Conservation (phyloP, 2,888 invertebrate genomes). For the Ganaspis brasiliensis region DNA sequence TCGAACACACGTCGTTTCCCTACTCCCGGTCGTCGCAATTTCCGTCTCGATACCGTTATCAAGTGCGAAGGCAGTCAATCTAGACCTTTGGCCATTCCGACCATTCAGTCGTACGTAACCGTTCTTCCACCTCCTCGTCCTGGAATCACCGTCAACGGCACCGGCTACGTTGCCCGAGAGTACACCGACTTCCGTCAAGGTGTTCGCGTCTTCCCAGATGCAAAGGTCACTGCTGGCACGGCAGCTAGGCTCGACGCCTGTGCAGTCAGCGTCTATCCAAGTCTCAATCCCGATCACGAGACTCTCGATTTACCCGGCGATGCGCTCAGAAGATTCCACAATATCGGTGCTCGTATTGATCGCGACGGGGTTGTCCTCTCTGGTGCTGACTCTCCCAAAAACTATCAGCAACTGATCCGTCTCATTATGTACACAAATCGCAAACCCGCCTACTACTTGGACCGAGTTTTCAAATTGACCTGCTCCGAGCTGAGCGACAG, state of each 20-base stretch:
- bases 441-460: conserved; percentile 97
- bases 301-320: conserved; percentile 90
- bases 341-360: conserved; percentile 91
- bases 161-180: conserved; percentile 90
- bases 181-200: conserved; percentile 93
- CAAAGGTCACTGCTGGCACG: conserved; percentile 86
- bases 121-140: conserved; percentile 93
- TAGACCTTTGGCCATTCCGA: conserved; percentile 87
- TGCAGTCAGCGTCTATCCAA: conserved; percentile 96
- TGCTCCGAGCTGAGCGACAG: conserved; percentile 95
- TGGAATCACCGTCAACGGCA: conserved; percentile 91
- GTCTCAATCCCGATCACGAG: conserved; percentile 97
- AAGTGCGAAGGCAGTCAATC: conserved; percentile 88
- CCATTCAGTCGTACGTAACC: conserved; percentile 92
- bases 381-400: conserved; percentile 89
- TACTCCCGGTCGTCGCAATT: conserved; percentile 95
- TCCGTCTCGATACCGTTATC: conserved; percentile 91
- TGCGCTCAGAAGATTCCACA: conserved; percentile 85
- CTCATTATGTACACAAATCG: conserved; percentile 96
- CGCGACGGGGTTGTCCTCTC: conserved; percentile 93
- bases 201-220: conserved; percentile 93
- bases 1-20: conserved; percentile 95
- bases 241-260: conserved; percentile 92
- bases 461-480: conserved; percentile 96
- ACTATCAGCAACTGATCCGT: conserved; percentile 89